Evolutionary conservation across 1,140 invertebrate species (phyloP).

Genomic region (Pogonomyrmex californicus): DNA sequence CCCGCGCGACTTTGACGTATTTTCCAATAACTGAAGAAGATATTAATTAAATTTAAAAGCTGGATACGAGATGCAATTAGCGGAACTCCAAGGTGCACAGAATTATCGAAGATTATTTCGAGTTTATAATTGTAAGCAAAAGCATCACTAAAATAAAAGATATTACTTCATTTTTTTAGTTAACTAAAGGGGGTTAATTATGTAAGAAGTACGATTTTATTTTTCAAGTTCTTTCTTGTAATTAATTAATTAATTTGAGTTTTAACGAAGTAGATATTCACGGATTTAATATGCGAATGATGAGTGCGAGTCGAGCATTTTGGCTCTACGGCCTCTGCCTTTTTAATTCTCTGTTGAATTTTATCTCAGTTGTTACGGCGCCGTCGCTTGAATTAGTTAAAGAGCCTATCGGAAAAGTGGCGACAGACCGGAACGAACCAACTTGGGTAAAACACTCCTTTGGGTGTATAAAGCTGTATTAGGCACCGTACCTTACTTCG

Average conservation of each 20-base stretch:
- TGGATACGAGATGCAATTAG: constrained; percentile 20
- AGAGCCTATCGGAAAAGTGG: constrained; percentile 78
- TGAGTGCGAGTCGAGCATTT: constrained; percentile 7
- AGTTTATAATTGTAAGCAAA: constrained; percentile 34
- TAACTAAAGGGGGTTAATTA: not conserved
- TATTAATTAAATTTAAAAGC: constrained; percentile 76
- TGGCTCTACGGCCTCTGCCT: constrained; percentile 34
- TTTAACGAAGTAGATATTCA: constrained; percentile 14
- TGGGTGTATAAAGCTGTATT: constrained; percentile 76
- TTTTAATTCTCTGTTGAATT: constrained; percentile 74
- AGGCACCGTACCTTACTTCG: constrained; percentile 52
- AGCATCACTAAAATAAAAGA: constrained; percentile 3
- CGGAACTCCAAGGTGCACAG: not conserved
- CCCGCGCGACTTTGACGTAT: constrained; percentile 64
- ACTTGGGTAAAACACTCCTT: constrained; percentile 76
- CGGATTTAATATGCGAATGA: constrained; percentile 33
- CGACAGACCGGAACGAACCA: constrained; percentile 78
- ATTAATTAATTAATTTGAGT: constrained; percentile 44
- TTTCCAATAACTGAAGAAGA: constrained; percentile 60
- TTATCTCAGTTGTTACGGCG: constrained; percentile 49
- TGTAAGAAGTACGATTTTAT: not conserved
- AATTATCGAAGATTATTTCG: constrained; percentile 27
- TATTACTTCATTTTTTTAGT: not conserved
- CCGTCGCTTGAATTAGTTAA: constrained; percentile 78
- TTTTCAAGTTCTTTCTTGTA: not conserved